Base-by-base conservation (phyloP, 2,797 vertebrate species). In the Myotis pilosus region DNA sequence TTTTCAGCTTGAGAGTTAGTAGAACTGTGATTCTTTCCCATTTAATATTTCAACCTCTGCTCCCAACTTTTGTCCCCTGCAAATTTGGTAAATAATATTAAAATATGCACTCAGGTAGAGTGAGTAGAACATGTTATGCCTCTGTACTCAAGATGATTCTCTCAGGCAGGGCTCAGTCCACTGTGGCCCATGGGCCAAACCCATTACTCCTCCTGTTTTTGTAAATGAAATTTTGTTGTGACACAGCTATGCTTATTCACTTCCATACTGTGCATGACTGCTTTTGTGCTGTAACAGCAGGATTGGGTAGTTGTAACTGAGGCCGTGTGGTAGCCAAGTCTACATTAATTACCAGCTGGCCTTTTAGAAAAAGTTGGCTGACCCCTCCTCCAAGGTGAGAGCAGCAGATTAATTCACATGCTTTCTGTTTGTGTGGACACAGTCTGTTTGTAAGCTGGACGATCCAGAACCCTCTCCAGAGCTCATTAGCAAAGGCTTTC, bases 401-500 rank as follows among this genome's bases (percentile, higher is more conserved):
- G 28, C 23, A 62, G 1, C 80, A 44, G 76, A 64, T 41, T 66
- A 66, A 49, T 78, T 30, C 23, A 44, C 12, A 16, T 55, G 9
- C 12, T 89, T 90, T 62, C 49, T 62, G 69, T 78, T 80, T 80
- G 28, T 79, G 2, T 25, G 71, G 53, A 71, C 84, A n/a, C 23
- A 36, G 69, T 79, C 38, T 62, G 69, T 78, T 84, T 75, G 23
- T 79, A 66, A 79, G 68, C 33, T 41, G 80, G 78, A 51, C 47
- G 64, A 6, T 51, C 33, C 10, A 82, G 71, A 72, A 86, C 8
- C n/a, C 15, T 91, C 87, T 53, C 36, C 71, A 87, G 62, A 68
- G 38, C 25, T 79, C 33, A 53, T 41, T 33, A 80, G 62, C 60
- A 53, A 89, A 76, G 20, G 41, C 30, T 66, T 84, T 89, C 78